Evolutionary conservation across 2,113 vertebrate species (phyloP), one percentile per base, ranked within the genome.

Genomic region (Aspidoscelis tigris): DNA sequence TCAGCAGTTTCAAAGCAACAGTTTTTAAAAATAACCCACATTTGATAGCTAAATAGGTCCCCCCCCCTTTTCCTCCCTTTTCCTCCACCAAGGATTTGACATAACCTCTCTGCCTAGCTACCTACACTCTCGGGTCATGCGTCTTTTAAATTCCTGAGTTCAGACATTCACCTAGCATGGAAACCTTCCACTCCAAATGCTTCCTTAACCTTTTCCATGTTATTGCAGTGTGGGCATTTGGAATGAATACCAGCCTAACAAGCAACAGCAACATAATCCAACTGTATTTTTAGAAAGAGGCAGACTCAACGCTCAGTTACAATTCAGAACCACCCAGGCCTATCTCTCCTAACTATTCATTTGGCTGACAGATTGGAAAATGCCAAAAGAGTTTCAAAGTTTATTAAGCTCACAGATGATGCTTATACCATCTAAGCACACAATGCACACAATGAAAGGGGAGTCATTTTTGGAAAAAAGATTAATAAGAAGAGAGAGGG

Each of bases 391-490:
- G 79, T 80, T 83, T 53, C 76, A 47, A 74, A 86, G 80, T 33
- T 84, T 82, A 85, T 85, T 73, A 76, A 81, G 58, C 76, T 74
- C 61, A 83, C 50, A 16, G 58, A 61, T 74, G 76, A 80, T 90
- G 83, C 80, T 88, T 80, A 81, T 84, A 88, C 76, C 33, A 20
- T 44, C 24, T 87, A 44, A 18, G n/a, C 58, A 61, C 64, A 68
- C 16, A 78, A 88, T 71, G 91, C 58, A 90, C n/a, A 81, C 6
- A 76, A 86, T 81, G 86, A 87, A 90, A 90, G 78, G 24, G 79
- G 88, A 78, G 78, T 85, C 76, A 84, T 39, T 66, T 85, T 82
- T 81, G 5, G 77, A 85, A 76, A 76, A 79, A 10, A 85, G 10
- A 55, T 47, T 58, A 61, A 16, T 61, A 18, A 9, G 4, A 22